Percentiles rank a stretch among this genome's conserved stretches.
Evolutionary conservation across 2,113 vertebrate species (phyloP).

Genomic region (Bagarius yarrelli): DNA sequence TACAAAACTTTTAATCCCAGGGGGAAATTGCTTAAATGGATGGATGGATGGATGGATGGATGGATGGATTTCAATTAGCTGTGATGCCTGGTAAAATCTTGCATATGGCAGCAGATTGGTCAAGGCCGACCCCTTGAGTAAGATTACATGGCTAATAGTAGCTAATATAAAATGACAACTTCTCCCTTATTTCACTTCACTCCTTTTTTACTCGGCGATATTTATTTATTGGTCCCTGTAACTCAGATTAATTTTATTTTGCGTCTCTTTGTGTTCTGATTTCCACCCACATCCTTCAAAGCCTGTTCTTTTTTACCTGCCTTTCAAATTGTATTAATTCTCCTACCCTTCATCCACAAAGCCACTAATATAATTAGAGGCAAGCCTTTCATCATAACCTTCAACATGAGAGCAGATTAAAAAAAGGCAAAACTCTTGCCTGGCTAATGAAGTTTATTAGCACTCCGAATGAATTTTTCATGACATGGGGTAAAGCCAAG

Average conservation of each 20-base stretch:
- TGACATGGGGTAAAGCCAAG: conserved; percentile 40
- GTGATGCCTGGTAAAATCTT: too few relatives aligned
- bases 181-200: neutral
- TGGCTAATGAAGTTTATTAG: conserved; percentile 55
- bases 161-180: neutral
- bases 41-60: too few relatives aligned
- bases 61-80: too few relatives aligned
- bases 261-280: neutral
- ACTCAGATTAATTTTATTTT: neutral
- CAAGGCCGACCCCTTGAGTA: too few relatives aligned
- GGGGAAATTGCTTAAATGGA: too few relatives aligned
- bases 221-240: neutral
- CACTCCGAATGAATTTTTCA: conserved; percentile 43
- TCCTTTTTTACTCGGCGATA: neutral
- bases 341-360: conserved; percentile 40
- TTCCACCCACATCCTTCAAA: conserved; percentile 39
- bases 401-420: conserved; percentile 45
- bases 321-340: conserved; percentile 48
- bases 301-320: conserved; percentile 40
- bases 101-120: too few relatives aligned
- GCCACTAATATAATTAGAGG: conserved; percentile 53
- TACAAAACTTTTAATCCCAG: too few relatives aligned
- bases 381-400: conserved; percentile 51
- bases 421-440: conserved; percentile 43
- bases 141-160: too few relatives aligned